Conservation (phyloP, 2,113 vertebrate species). For the Spea multiplicata region DNA sequence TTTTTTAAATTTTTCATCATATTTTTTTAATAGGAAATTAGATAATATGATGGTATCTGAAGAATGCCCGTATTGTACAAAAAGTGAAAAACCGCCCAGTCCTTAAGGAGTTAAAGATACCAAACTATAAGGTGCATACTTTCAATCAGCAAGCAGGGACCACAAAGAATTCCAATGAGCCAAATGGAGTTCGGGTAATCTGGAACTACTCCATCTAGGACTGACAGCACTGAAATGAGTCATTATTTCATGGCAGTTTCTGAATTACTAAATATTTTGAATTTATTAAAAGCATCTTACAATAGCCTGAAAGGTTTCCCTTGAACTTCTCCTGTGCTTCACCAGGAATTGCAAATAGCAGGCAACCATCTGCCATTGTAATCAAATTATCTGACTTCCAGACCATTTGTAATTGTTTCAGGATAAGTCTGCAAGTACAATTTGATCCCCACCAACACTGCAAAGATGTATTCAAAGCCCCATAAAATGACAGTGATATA, state of each 20-base stretch:
- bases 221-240: neutral
- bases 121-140: no score
- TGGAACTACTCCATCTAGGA: neutral
- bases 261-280: slow-evolving; percentile 21
- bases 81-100: no score
- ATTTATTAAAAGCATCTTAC: slow-evolving; percentile 35
- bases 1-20: no score
- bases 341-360: slow-evolving; percentile 42
- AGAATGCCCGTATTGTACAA: no score
- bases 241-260: neutral
- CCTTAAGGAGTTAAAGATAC: no score
- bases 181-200: neutral
- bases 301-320: slow-evolving; percentile 6
- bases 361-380: slow-evolving; percentile 50
- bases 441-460: slow-evolving; percentile 45
- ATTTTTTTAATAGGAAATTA: no score
- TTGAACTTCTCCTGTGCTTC: slow-evolving; percentile 30
- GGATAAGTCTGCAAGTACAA: slow-evolving; percentile 42
- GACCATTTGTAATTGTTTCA: slow-evolving; percentile 50
- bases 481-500: slow-evolving; percentile 53
- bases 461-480: slow-evolving; percentile 53
- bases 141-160: no score
- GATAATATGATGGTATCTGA: no score
- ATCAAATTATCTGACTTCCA: slow-evolving; percentile 52
- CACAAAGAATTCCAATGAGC: no score